phyloP scores from a whole-genome alignment of 2,113 vertebrate genomes.

The Sylvicapra grimmia region DNA sequence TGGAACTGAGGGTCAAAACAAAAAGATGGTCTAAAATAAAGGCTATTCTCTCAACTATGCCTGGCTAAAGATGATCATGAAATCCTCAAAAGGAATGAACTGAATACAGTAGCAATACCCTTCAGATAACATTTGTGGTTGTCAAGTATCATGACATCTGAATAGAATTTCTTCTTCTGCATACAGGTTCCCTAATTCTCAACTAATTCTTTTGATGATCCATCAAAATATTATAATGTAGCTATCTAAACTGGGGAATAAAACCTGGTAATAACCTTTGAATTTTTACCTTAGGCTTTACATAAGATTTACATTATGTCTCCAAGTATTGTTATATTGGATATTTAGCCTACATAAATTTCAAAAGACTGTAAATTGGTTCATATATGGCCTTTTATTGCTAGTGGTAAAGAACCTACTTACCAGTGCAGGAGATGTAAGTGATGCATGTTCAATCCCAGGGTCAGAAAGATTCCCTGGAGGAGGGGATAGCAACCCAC shows the following conservation, averaged over 20 bases:
- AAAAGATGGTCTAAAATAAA: neutral
- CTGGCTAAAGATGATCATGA: neutral
- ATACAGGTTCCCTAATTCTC: neutral
- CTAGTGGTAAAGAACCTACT: neutral
- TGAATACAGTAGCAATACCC: neutral
- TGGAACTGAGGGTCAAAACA: neutral
- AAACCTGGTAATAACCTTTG: neutral
- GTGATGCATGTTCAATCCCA: neutral
- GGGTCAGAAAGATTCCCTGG: neutral
- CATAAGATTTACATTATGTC: neutral
- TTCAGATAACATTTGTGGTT: neutral
- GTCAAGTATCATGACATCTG: neutral
- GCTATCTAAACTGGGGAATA: neutral
- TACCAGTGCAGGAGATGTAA: neutral
- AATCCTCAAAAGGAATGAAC: neutral
- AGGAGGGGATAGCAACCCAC: neutral
- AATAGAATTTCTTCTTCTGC: neutral
- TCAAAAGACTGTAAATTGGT: neutral
- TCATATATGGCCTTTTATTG: neutral
- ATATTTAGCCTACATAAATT: neutral
- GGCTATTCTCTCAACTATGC: neutral
- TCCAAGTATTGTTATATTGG: neutral
- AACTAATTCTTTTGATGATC: neutral
- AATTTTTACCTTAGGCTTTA: neutral
- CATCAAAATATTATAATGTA: neutral